These are phyloP conservation scores for Chelmon rostratus DNA, from an alignment of 2,797 vertebrate species.

Conservation along the genomic window DNA sequence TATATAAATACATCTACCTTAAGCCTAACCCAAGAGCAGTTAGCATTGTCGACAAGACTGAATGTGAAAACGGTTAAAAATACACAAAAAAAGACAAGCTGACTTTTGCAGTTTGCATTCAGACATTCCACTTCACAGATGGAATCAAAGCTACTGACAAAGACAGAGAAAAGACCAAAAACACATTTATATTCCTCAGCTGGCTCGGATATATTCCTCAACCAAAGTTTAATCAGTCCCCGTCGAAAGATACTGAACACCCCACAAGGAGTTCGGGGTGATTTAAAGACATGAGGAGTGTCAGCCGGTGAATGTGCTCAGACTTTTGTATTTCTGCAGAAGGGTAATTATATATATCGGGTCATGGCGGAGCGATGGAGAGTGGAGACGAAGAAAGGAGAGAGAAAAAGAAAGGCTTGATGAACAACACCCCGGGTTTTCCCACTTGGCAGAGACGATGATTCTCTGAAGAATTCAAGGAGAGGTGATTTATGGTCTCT, in stretches of 20 bases:
- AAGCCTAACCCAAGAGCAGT: background rate
- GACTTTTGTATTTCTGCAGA: slow-evolving; percentile 34
- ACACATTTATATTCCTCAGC: slow-evolving; percentile 32
- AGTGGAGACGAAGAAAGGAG: background rate
- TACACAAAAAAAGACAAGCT: background rate
- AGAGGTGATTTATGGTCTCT: slow-evolving; percentile 67
- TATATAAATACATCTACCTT: too few relatives aligned
- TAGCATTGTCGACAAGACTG: background rate
- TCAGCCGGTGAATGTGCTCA: slow-evolving; percentile 11
- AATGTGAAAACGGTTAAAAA: background rate
- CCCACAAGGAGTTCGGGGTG: slow-evolving; percentile 15
- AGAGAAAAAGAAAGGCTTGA: slow-evolving; percentile 21
- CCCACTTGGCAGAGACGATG: slow-evolving; percentile 19
- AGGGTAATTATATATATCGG: slow-evolving; percentile 42
- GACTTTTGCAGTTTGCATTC: slow-evolving; percentile 10
- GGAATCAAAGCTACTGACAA: slow-evolving; percentile 1
- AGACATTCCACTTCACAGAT: slow-evolving; percentile 16
- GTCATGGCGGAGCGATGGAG: background rate
- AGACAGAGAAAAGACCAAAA: background rate
- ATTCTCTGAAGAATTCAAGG: slow-evolving; percentile 43
- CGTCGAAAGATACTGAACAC: slow-evolving; percentile 30
- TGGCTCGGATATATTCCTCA: slow-evolving; percentile 16
- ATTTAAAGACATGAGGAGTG: slow-evolving; percentile 28
- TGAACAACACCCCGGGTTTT: slow-evolving; percentile 38
- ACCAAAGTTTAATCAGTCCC: slow-evolving; percentile 40